Evolutionary conservation across 2,888 invertebrate species (phyloP).

Genomic region (Lycaena phlaeas): DNA sequence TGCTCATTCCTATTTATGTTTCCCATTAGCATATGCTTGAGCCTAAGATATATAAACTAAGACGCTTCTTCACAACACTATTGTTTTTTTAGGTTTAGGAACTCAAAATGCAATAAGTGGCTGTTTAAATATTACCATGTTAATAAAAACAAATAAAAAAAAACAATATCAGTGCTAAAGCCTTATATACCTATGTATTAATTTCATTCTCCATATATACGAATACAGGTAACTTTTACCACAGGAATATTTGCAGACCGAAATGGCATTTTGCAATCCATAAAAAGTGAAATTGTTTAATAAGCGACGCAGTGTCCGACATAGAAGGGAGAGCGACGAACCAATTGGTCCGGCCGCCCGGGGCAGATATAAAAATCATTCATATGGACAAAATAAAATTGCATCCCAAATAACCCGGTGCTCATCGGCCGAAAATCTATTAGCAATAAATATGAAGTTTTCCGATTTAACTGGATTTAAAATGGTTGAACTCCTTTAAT

Average conservation of each 20-base stretch:
- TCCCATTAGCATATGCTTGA: too few species aligned
- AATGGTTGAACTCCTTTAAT: slow-evolving; percentile 39
- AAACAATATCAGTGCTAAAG: too few species aligned
- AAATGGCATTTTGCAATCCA: slow-evolving; percentile 1
- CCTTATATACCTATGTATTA: too few species aligned
- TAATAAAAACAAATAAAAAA: too few species aligned
- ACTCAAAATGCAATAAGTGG: too few species aligned
- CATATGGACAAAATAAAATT: slow-evolving; percentile 72
- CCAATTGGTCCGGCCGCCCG: slow-evolving; percentile 36
- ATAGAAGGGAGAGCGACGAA: slow-evolving; percentile 41
- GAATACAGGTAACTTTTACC: neutral
- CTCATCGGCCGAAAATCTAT: slow-evolving; percentile 69
- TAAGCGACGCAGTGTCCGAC: slow-evolving; percentile 49
- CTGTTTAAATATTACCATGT: too few species aligned
- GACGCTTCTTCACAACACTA: too few species aligned
- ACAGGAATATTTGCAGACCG: too few species aligned
- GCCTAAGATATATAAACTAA: too few species aligned
- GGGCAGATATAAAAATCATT: slow-evolving; percentile 70
- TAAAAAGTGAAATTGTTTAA: slow-evolving; percentile 17
- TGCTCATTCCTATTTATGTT: too few species aligned
- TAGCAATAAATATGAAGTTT: slow-evolving; percentile 74
- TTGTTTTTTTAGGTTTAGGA: too few species aligned
- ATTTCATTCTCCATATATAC: too few species aligned
- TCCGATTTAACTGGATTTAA: slow-evolving; percentile 70
- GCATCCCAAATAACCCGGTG: slow-evolving; percentile 69